These are phyloP conservation scores for Drosophila quadrilineata DNA, from an alignment of 1,140 invertebrate genomes.

Conservation along the genomic window DNA sequence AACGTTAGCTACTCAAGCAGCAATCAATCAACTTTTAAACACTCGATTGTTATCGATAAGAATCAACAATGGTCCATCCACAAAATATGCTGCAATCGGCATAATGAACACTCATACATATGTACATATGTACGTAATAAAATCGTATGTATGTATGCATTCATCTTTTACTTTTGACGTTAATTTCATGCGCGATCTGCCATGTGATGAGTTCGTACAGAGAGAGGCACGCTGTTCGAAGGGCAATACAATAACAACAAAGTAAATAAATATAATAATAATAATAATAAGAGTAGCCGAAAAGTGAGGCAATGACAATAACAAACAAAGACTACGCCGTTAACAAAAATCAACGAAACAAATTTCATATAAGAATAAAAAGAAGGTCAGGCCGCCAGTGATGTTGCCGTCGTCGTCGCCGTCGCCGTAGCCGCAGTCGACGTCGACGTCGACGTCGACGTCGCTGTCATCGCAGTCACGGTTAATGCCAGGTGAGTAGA, in stretches of 20 bases:
- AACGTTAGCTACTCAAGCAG: neutral
- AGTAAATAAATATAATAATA: too few relatives aligned
- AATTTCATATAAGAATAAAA: constrained; percentile 39
- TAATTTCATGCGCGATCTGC: constrained; percentile 5
- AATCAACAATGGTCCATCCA: too few relatives aligned
- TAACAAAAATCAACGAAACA: constrained; percentile 33
- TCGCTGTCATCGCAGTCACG: constrained; percentile 6
- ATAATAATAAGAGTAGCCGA: constrained; percentile 1
- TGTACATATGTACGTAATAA: neutral
- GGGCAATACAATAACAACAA: constrained; percentile 6
- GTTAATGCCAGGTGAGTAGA: constrained; percentile 22
- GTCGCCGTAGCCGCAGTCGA: neutral
- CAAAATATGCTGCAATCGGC: too few relatives aligned
- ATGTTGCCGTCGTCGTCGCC: neutral
- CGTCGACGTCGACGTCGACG: neutral
- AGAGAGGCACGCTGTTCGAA: constrained; percentile 17
- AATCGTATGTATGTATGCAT: constrained; percentile 14
- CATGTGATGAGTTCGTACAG: constrained; percentile 11
- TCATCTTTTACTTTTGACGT: neutral
- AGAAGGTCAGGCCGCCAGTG: constrained; percentile 39
- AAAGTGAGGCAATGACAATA: constrained; percentile 15
- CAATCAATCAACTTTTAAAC: neutral
- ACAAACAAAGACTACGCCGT: constrained; percentile 43
- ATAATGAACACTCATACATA: neutral
- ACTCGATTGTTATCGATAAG: too few relatives aligned